Percentiles rank a stretch among this genome's conserved stretches.
Conservation (phyloP, 2,888 invertebrate species). For the Acanthococcus lagerstroemiae region DNA sequence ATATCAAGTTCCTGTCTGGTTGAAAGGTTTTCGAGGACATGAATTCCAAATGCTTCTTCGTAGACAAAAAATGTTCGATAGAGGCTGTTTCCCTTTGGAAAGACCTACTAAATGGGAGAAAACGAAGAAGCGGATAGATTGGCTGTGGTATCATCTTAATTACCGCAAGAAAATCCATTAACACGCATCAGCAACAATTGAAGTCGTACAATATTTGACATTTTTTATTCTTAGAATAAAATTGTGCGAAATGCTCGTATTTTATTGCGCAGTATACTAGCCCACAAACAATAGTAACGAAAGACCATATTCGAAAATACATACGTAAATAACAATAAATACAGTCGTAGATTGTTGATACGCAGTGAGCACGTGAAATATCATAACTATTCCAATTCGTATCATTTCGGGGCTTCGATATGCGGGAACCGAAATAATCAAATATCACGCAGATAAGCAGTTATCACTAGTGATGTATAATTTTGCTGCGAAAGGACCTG, state of each 20-base stretch:
- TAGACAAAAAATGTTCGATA: slow-evolving; percentile 56
- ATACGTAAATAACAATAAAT: no score
- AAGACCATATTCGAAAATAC: no score
- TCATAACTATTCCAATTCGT: no score
- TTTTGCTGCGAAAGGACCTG: no score
- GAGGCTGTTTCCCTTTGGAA: slow-evolving; percentile 49
- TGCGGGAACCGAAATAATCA: no score
- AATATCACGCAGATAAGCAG: no score
- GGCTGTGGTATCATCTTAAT: slow-evolving; percentile 67
- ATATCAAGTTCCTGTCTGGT: slow-evolving; percentile 79
- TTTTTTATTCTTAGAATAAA: neutral
- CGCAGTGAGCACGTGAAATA: no score
- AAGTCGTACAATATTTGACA: neutral
- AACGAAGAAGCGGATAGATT: slow-evolving; percentile 60
- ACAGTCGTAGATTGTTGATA: no score
- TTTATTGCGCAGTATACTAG: no score
- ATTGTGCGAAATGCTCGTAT: neutral
- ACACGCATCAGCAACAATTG: neutral
- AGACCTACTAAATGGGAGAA: slow-evolving; percentile 71
- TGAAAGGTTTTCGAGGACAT: slow-evolving; percentile 76
- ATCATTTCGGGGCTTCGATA: no score
- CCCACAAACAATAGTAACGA: no score
- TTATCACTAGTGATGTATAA: no score
- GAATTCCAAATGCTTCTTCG: slow-evolving; percentile 69
- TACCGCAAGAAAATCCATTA: slow-evolving; percentile 54